Evolutionary conservation across 2,888 invertebrate species (phyloP).

Genomic region (Melitaea athalia): DNA sequence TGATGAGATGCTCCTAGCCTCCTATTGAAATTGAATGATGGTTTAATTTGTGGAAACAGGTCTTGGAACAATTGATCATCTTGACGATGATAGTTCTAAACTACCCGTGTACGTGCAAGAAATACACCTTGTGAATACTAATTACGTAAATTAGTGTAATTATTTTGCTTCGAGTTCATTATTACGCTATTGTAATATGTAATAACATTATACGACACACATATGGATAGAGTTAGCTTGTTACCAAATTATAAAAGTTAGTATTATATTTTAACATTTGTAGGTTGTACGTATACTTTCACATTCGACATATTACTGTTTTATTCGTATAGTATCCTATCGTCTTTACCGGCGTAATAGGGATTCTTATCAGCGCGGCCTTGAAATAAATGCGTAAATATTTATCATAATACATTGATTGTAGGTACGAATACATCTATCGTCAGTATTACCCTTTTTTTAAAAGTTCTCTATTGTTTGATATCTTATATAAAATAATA

Average conservation of each 20-base stretch:
- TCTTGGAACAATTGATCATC: background rate
- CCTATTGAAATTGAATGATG: conserved; percentile 17
- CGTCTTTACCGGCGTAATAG: conserved; percentile 22
- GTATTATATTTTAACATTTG: conserved; percentile 14
- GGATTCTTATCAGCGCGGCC: conserved; percentile 57
- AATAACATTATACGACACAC: background rate
- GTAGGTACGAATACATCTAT: conserved; percentile 2
- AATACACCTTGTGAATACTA: background rate
- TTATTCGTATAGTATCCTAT: conserved; percentile 1
- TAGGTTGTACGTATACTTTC: conserved; percentile 10
- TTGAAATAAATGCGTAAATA: conserved; percentile 53
- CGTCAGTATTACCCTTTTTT: background rate
- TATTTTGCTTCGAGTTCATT: background rate
- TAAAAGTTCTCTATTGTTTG: background rate
- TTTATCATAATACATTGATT: conserved; percentile 43
- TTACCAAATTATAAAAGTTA: background rate
- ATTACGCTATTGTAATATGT: background rate
- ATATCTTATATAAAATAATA: background rate
- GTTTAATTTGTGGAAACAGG: conserved; percentile 17
- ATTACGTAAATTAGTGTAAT: background rate
- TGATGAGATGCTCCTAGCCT: conserved; percentile 26
- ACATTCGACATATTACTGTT: background rate
- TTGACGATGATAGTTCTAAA: background rate
- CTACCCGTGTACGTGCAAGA: background rate
- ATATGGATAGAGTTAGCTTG: background rate